Conservation (phyloP, 2,797 vertebrate genomes). For the Pangasius djambal region DNA sequence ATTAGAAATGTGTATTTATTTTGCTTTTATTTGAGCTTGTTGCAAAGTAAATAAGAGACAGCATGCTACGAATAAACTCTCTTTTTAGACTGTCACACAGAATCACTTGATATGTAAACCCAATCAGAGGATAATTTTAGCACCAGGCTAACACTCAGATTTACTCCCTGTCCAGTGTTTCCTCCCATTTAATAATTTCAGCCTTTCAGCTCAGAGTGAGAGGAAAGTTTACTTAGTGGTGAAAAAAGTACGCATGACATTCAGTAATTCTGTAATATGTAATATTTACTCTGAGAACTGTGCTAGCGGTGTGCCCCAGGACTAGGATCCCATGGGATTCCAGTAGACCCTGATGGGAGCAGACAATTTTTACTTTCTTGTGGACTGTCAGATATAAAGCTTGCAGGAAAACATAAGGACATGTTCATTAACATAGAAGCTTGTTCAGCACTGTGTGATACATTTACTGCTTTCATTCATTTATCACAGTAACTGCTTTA, state of each 20-base stretch:
- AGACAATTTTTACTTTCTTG: neutral
- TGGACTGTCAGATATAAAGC: neutral
- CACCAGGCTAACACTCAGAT: constrained; percentile 29
- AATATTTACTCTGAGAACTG: neutral
- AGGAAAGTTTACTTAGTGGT: neutral
- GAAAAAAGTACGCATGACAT: neutral
- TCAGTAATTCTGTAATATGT: neutral
- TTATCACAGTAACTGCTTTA: neutral
- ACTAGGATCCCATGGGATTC: neutral
- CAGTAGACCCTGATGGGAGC: neutral
- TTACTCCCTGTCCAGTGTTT: neutral
- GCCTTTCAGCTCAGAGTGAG: constrained; percentile 11
- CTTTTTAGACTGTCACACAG: constrained; percentile 39
- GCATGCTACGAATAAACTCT: constrained; percentile 44
- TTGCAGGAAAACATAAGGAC: neutral
- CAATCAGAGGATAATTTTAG: constrained; percentile 48
- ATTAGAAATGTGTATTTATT: constrained; percentile 20
- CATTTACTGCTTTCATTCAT: neutral
- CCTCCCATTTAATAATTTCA: constrained; percentile 17
- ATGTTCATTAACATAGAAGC: neutral
- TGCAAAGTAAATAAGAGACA: constrained; percentile 55
- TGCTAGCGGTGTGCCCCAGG: neutral
- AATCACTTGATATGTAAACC: constrained; percentile 59
- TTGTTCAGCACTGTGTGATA: neutral
- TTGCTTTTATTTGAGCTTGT: constrained; percentile 37